Evolutionary conservation across 2,113 vertebrate species (phyloP).

Genomic region (Lagopus muta): DNA sequence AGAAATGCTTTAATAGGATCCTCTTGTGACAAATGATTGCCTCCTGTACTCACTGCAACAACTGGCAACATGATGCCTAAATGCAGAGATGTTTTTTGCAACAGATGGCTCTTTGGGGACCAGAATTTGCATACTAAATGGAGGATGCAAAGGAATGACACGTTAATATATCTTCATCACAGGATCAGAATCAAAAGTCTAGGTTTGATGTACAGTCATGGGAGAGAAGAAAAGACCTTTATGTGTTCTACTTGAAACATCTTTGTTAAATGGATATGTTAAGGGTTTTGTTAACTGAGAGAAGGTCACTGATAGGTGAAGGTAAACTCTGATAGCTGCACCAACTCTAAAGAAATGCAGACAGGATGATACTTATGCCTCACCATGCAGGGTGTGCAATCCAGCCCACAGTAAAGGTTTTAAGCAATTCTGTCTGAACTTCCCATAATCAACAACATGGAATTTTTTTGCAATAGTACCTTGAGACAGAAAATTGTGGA

Average conservation of each 20-base stretch:
- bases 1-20: not conserved
- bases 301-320: not conserved
- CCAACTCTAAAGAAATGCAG: not conserved
- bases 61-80: not conserved
- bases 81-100: not conserved
- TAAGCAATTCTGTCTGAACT: not conserved
- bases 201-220: not conserved
- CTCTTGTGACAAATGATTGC: not conserved
- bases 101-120: not conserved
- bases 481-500: not conserved
- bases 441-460: not conserved
- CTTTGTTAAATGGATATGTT: not conserved
- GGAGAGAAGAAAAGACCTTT: not conserved
- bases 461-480: not conserved
- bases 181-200: not conserved
- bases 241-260: not conserved
- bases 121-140: not conserved
- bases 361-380: not conserved
- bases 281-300: not conserved
- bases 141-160: not conserved
- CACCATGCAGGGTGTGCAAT: not conserved
- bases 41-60: not conserved
- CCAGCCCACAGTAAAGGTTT: not conserved
- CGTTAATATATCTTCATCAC: rapidly evolving
- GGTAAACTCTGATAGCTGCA: not conserved